Conservation (phyloP, 2,113 vertebrate genomes). For the Sinosuthora webbiana region DNA sequence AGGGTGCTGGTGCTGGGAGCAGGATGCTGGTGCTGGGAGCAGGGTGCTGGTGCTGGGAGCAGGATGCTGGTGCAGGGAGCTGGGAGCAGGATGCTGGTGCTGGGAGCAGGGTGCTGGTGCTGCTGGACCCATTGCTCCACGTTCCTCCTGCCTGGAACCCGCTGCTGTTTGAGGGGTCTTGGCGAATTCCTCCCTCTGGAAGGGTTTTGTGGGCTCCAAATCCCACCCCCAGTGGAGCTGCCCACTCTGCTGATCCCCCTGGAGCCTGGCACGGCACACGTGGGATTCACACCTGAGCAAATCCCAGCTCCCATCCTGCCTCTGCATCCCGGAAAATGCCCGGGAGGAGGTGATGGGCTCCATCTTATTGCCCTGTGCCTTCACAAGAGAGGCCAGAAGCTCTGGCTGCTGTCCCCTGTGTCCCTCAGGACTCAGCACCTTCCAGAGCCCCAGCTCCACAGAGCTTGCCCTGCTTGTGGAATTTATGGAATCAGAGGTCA, state of each 20-base stretch:
- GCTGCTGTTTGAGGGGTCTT: not conserved
- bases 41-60: not conserved
- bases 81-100: not conserved
- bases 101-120: not conserved
- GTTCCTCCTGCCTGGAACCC: accelerated
- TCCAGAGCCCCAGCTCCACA: not conserved
- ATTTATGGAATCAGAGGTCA: not conserved
- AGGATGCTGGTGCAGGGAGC: not conserved
- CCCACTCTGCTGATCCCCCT: accelerated
- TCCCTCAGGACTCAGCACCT: not conserved
- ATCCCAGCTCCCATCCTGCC: not conserved
- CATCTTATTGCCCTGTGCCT: not conserved
- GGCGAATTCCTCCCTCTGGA: accelerated
- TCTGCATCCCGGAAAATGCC: too few species aligned
- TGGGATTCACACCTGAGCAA: not conserved
- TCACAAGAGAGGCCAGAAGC: not conserved
- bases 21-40: not conserved
- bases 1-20: not conserved
- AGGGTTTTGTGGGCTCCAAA: not conserved
- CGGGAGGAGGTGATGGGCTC: not conserved
- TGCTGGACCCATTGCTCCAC: not conserved
- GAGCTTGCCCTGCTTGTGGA: not conserved
- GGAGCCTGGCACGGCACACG: accelerated
- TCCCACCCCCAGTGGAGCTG: accelerated
- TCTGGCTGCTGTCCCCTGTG: not conserved